phyloP scores from a whole-genome alignment of 2,888 invertebrate genomes.

The Anticlea derivata region DNA sequence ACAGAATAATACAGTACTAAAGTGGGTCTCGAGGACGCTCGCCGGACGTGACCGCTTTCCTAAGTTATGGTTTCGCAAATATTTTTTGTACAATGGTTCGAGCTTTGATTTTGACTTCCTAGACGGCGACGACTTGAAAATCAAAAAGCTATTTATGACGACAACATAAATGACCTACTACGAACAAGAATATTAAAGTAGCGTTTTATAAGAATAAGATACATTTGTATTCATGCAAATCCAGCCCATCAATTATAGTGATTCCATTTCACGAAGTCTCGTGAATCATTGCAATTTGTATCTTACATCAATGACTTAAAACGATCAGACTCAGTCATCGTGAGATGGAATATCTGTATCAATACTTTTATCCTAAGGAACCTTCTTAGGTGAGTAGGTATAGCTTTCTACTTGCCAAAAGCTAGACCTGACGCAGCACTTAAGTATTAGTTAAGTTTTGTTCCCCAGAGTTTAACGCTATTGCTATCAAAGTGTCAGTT shows the following conservation, averaged over 20 bases:
- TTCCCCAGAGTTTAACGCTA: slow-evolving; percentile 7
- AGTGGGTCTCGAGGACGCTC: slow-evolving; percentile 33
- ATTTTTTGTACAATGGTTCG: slow-evolving; percentile 14
- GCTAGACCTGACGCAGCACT: slow-evolving; percentile 12
- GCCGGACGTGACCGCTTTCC: slow-evolving; percentile 52
- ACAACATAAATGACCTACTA: too few species aligned
- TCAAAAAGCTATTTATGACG: too few species aligned
- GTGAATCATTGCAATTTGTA: too few species aligned
- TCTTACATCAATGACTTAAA: too few species aligned
- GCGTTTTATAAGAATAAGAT: too few species aligned
- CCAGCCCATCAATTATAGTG: too few species aligned
- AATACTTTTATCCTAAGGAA: not conserved
- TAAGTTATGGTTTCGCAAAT: slow-evolving; percentile 39
- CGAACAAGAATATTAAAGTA: too few species aligned
- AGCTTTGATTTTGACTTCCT: not conserved
- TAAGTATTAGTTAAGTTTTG: slow-evolving; percentile 12
- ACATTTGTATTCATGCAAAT: too few species aligned
- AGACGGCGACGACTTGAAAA: not conserved
- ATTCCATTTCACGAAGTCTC: too few species aligned
- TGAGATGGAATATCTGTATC: not conserved
- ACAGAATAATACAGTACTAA: slow-evolving; percentile 20
- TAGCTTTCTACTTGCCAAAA: slow-evolving; percentile 14
- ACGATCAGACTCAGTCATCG: too few species aligned
- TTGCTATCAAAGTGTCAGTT: slow-evolving; percentile 22
- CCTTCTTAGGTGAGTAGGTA: not conserved